A percentile compares a stretch with the other conserved stretches of the same genome.
Evolutionary conservation across 2,797 vertebrate genomes (phyloP).

Genomic region (Lutjanus campechanus): DNA sequence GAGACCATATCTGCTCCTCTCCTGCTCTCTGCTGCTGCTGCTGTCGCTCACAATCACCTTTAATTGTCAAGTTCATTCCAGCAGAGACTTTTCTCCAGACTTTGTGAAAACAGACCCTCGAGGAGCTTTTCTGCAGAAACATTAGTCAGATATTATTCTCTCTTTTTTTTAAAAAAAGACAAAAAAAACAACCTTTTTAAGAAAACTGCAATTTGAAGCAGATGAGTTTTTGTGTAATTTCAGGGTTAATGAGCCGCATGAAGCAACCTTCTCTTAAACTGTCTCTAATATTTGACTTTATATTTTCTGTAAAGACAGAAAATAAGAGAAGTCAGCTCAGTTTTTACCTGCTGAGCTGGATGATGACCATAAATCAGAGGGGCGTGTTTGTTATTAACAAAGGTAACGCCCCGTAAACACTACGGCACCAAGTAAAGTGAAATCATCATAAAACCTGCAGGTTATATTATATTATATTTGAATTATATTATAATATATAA

Average conservation of each 20-base stretch:
- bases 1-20: constrained; percentile 9
- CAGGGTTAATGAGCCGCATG: constrained; percentile 13
- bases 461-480: no score
- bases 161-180: constrained; percentile 13
- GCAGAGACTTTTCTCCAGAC: background rate
- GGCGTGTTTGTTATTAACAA: no score
- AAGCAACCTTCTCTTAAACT: no score
- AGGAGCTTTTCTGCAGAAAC: background rate
- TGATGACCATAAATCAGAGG: no score
- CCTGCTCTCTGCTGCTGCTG: background rate
- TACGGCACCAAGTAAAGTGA: no score
- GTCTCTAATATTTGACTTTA: no score
- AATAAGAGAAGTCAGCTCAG: no score
- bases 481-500: no score
- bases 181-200: constrained; percentile 8
- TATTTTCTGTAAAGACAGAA: no score
- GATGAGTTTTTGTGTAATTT: constrained; percentile 35
- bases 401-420: no score
- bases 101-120: background rate
- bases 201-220: constrained; percentile 23
- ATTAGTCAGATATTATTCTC: background rate
- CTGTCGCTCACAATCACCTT: constrained; percentile 44
- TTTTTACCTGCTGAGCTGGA: no score
- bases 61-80: constrained; percentile 19
- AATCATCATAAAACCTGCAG: no score